Evolutionary conservation across 2,888 invertebrate species (phyloP).

Genomic region (Eristalis arbustorum): DNA sequence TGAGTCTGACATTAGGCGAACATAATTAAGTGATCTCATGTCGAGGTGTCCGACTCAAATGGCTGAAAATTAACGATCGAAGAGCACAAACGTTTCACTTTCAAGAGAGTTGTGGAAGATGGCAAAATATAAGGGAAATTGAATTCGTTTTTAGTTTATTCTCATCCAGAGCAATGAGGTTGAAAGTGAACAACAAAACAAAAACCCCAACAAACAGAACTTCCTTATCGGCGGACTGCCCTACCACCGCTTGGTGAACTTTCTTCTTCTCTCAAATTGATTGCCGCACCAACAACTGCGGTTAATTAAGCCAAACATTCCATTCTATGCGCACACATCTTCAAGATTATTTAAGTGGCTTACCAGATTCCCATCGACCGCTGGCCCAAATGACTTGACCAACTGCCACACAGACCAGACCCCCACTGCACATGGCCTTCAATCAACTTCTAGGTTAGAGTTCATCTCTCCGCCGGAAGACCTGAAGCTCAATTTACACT

Average conservation of each 20-base stretch:
- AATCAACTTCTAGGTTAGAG: constrained; percentile 6
- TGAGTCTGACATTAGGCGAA: background rate
- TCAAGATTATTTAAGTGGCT: constrained; percentile 13
- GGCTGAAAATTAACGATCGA: background rate
- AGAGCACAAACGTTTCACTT: background rate
- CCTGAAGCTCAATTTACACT: background rate
- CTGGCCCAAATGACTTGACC: background rate
- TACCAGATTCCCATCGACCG: background rate
- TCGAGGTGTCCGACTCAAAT: background rate
- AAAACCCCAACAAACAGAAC: background rate
- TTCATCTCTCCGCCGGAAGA: background rate
- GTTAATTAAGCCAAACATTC: background rate
- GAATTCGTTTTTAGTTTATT: no score
- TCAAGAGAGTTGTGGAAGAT: background rate
- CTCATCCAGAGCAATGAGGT: no score
- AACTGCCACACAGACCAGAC: background rate
- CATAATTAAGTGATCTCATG: background rate
- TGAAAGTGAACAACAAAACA: background rate
- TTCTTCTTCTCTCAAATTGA: background rate
- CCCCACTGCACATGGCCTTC: background rate
- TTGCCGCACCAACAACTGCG: background rate
- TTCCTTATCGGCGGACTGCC: background rate
- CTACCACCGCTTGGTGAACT: background rate
- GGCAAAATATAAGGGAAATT: background rate
- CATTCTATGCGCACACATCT: background rate